Conservation (phyloP, 2,888 invertebrate species). For the Clanis bilineata region DNA sequence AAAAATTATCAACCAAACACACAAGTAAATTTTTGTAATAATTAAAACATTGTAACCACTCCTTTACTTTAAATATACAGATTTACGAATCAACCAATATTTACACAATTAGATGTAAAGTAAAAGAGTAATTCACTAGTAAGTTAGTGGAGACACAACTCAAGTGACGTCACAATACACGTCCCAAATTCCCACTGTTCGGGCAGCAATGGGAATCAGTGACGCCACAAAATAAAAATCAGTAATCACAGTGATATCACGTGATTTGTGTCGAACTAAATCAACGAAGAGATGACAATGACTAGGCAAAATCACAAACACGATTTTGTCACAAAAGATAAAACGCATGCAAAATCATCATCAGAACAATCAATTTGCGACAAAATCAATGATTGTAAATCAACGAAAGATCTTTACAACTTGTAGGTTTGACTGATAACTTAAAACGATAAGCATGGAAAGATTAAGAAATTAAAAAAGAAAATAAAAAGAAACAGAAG, state of each 20-base stretch:
- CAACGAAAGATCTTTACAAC: neutral
- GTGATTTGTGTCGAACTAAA: slow-evolving; percentile 38
- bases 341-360: slow-evolving; percentile 41
- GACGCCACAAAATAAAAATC: slow-evolving; percentile 25
- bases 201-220: slow-evolving; percentile 54
- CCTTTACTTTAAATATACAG: slow-evolving; percentile 11
- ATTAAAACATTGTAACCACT: neutral
- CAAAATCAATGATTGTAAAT: slow-evolving; percentile 52
- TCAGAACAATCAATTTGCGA: slow-evolving; percentile 48
- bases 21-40: neutral
- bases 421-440: neutral
- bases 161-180: slow-evolving; percentile 28
- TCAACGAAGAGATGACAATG: slow-evolving; percentile 24
- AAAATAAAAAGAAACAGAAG: neutral
- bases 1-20: slow-evolving; percentile 15
- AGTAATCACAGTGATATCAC: slow-evolving; percentile 26
- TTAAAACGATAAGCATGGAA: neutral
- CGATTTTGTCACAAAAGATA: slow-evolving; percentile 57
- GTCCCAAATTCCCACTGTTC: slow-evolving; percentile 51
- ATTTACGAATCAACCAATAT: neutral
- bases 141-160: slow-evolving; percentile 36
- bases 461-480: neutral
- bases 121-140: slow-evolving; percentile 12
- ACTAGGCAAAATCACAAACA: slow-evolving; percentile 37
- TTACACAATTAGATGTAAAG: slow-evolving; percentile 4